phyloP scores from a whole-genome alignment of 2,797 vertebrate genomes.

The Taenioides sp. region DNA sequence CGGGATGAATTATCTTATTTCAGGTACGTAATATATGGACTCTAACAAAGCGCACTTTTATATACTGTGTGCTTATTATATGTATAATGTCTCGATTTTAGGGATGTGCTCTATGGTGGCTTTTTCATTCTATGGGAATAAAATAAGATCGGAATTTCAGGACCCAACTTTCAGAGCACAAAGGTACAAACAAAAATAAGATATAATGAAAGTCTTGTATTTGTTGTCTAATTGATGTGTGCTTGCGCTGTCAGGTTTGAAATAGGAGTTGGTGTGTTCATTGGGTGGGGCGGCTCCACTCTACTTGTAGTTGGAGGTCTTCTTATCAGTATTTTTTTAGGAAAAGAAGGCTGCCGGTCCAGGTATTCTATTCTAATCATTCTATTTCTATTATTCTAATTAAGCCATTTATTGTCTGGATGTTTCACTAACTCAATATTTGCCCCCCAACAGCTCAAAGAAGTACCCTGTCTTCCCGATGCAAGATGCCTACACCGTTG shows the following conservation, averaged over 20 bases:
- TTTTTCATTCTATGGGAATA: conserved; percentile 78
- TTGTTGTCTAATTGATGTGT: not conserved
- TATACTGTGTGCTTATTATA: not conserved
- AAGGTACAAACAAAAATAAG: conserved; percentile 63
- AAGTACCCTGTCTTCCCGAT: conserved; percentile 19
- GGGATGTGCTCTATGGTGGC: conserved; percentile 76
- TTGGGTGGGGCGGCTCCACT: conserved; percentile 92
- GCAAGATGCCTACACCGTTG: conserved; percentile 36
- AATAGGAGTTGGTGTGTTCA: conserved; percentile 89
- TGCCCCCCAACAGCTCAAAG: conserved; percentile 53
- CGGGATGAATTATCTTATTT: conserved; percentile 77
- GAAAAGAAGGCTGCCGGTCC: conserved; percentile 66
- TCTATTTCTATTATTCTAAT: not conserved
- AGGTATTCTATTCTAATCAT: conserved; percentile 52
- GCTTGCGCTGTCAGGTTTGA: conserved; percentile 82
- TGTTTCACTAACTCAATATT: not conserved
- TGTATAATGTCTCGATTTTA: conserved; percentile 40
- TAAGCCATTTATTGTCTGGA: not conserved
- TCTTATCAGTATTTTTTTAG: conserved; percentile 83
- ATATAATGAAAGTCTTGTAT: not conserved
- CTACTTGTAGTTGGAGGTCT: conserved; percentile 89
- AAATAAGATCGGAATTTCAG: conserved; percentile 73
- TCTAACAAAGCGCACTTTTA: not conserved
- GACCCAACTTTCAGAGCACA: conserved; percentile 63
- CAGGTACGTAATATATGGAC: conserved; percentile 60